Evolutionary conservation across 2,797 vertebrate species (phyloP).

Genomic region (Coendou prehensilis): DNA sequence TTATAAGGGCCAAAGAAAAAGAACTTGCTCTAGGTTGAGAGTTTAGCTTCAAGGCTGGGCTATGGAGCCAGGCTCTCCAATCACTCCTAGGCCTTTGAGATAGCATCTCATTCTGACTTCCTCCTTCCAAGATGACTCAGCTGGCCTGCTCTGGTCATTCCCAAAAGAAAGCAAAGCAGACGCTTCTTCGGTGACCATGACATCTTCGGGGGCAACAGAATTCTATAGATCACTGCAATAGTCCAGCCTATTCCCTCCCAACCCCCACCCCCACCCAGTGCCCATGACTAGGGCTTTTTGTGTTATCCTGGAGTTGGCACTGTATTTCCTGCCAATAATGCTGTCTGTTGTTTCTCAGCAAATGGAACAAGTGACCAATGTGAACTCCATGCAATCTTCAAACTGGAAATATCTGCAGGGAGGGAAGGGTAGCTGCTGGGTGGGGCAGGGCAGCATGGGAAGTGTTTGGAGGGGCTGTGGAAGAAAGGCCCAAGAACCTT

Average conservation of each 20-base stretch:
- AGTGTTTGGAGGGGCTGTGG: background rate
- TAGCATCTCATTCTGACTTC: background rate
- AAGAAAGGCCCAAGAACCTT: background rate
- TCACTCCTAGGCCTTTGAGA: background rate
- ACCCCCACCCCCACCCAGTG: background rate
- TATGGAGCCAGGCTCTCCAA: background rate
- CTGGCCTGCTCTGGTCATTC: background rate
- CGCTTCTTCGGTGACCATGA: background rate
- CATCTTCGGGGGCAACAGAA: background rate
- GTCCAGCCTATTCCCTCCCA: background rate
- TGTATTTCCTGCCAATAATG: conserved; percentile 79
- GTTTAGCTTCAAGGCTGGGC: background rate
- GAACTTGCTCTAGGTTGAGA: background rate
- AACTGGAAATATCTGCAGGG: conserved; percentile 73
- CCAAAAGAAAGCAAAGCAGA: background rate
- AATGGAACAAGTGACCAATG: conserved; percentile 75
- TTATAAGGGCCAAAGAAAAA: background rate
- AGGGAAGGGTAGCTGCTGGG: background rate
- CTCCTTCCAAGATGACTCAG: background rate
- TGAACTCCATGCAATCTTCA: conserved; percentile 58
- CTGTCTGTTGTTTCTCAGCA: conserved; percentile 80
- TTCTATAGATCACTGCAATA: background rate
- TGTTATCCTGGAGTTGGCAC: conserved; percentile 68
- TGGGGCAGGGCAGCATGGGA: background rate
- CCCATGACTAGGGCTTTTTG: conserved; percentile 82